Evolutionary conservation across 1,140 invertebrate genomes (phyloP).

Genomic region (Drosophila pectinifera): DNA sequence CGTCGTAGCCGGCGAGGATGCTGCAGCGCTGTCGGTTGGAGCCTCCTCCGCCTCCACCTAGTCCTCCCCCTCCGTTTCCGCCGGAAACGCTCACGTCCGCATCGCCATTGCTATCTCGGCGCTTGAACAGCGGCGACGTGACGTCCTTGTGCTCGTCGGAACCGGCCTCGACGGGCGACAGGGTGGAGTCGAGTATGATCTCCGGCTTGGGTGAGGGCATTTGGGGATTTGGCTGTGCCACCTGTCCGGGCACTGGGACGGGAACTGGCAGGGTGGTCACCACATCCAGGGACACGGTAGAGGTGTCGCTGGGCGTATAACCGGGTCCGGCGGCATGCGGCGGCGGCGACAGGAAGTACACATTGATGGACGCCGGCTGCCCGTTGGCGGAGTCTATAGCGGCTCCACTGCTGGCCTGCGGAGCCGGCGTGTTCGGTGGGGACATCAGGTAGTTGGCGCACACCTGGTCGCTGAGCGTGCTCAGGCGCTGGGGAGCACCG

Average conservation of each 20-base stretch:
- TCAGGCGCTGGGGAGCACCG: constrained; percentile 67
- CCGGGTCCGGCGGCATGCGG: constrained; percentile 63
- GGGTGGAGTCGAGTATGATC: constrained; percentile 84
- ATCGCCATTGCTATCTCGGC: constrained; percentile 69
- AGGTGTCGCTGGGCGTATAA: constrained; percentile 73
- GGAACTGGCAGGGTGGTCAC: constrained; percentile 73
- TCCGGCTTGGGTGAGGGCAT: constrained; percentile 73
- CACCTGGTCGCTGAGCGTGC: constrained; percentile 82
- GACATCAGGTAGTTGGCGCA: constrained; percentile 80
- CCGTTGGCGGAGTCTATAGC: constrained; percentile 25
- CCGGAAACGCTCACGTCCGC: constrained; percentile 65
- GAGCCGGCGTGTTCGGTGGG: constrained; percentile 79
- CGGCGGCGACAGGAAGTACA: constrained; percentile 83
- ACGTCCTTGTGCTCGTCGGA: constrained; percentile 70
- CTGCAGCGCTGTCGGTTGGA: constrained; percentile 62
- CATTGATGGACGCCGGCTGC: constrained; percentile 74
- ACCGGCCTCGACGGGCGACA: constrained; percentile 70
- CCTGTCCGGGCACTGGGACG: constrained; percentile 17
- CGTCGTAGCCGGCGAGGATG: constrained; percentile 75
- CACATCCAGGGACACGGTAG: constrained; percentile 80
- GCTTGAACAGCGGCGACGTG: constrained; percentile 76
- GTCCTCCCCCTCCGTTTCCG: constrained; percentile 14
- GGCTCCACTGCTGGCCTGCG: constrained; percentile 14
- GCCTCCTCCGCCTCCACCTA: not conserved
- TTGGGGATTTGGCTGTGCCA: constrained; percentile 15